Base-by-base conservation (phyloP, 1,140 invertebrate genomes). In the Sitophilus oryzae region DNA sequence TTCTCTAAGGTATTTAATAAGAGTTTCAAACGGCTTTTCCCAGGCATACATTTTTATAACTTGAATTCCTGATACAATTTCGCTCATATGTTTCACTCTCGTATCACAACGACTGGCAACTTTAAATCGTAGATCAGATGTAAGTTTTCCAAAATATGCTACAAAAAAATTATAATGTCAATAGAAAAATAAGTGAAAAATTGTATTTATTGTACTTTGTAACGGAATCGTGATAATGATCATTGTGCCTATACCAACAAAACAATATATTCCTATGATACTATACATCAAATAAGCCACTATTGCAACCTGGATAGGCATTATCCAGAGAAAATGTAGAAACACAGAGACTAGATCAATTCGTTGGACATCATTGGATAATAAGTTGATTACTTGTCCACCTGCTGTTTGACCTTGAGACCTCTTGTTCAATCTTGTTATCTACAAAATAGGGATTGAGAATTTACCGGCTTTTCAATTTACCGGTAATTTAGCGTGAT, bases 41-140 rank as follows among this genome's bases (percentile, higher is more conserved):
- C 85, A 88, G 1, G 83, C 81, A 60, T 87, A 88, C 85, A 90
- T 89, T 73, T 90, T 91, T 15, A 91, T 84, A 0, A 90, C 81
- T 71, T 84, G 78, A 57, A 84, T 83, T 34, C 82, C 83, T 45
- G 75, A 68, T 18, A 91, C 78, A 15, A 91, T 77, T 73, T 91
- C 88, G 62, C 82, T 88, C 86, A 90, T 90, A n/a, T 88, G 68
- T 36, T 84, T 79, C 9, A 92, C 81, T 47, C 89, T 71, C 35
- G 79, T 77, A 69, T 91, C 89, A 0, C 86, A 88, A 3, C 79
- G 59, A 16, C 62, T 57, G 0, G 85, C 83, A 1, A 82, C 82
- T 59, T 73, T 67, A 9, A 72, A 59, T 9, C 85, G 73, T 1
- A 84, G 61, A 35, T 71, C 73, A 6, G 74, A 75, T 14, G 77